Base-by-base conservation (phyloP, 2,113 vertebrate genomes). In the Gracilinanus agilis region DNA sequence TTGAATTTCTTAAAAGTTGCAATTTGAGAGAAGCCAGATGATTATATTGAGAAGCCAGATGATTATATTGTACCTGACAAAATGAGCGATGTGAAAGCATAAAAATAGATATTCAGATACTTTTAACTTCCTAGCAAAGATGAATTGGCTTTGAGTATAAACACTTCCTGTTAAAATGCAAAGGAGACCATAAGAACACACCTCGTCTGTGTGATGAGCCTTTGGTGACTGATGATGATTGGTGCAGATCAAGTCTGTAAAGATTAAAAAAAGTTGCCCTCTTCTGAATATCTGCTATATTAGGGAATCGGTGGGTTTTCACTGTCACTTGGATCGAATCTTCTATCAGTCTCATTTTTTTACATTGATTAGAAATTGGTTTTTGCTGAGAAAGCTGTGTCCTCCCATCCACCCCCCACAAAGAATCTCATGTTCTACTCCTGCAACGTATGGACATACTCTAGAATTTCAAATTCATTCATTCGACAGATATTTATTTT, bases 401-500 rank as follows among this genome's bases (percentile, higher is more conserved):
- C 9, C 56, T 27, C 56, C 27, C 56, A 49, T 49, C 49, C 49
- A 49, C 56, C 25, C 9, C 24, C 7, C 9, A 27, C 24, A 58
- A 27, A 58, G 56, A 58, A 58, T 58, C 27, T 58, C 56, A 58
- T 27, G 25, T 58, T 58, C 24, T 2, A 27, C 24, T 2, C 8
- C 25, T 58, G 25, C 24, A 58, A 58, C 1, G 23, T 58, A 25
- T 58, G 8, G 25, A 27, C 56, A 58, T 58, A 8, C 25, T 58
- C 56, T 27, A 58, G 56, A 58, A 13, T 53, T 95, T 90, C 19
- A 56, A 83, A 55, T 9, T 55, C 55, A 93, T 54, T 88, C 23
- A 83, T 90, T 93, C 25, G 93, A 90, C 21, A 96, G 75, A 95
- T 92, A 61, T 89, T 90, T 94, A 94, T 58, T 95, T 90, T 92